phyloP scores from a whole-genome alignment of 2,113 vertebrate species.

The Oncorhynchus gorbuscha region DNA sequence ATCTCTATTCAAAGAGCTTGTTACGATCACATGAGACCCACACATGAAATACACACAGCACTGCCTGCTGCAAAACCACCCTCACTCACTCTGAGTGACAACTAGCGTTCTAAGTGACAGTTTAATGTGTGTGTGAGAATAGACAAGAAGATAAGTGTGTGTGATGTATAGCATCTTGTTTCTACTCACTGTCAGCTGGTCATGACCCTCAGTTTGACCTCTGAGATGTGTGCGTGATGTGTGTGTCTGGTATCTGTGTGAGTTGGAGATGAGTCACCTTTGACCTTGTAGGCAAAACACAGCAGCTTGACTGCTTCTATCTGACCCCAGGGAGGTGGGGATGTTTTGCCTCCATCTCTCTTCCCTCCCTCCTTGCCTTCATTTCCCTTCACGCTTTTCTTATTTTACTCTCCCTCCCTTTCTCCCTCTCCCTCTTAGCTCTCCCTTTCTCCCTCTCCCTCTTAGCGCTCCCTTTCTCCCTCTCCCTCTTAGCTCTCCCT shows the following conservation, averaged over 20 bases:
- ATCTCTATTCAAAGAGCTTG: too few species aligned
- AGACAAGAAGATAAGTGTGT: neutral
- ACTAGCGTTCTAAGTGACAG: neutral
- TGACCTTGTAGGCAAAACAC: constrained; percentile 11
- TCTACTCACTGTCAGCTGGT: neutral
- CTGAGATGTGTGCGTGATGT: neutral
- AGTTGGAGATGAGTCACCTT: constrained; percentile 9
- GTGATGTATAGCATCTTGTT: too few species aligned
- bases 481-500: too few species aligned
- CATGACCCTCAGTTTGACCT: constrained; percentile 12
- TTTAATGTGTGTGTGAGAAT: neutral
- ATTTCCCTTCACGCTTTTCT: neutral
- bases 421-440: neutral
- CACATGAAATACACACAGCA: constrained; percentile 7
- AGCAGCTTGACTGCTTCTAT: constrained; percentile 8
- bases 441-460: neutral
- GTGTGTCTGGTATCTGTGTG: neutral
- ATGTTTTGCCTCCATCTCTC: neutral
- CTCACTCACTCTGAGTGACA: neutral
- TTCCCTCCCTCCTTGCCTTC: neutral
- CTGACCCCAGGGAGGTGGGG: constrained; percentile 14
- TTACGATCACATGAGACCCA: too few species aligned
- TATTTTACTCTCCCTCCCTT: neutral
- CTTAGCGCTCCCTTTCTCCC: neutral
- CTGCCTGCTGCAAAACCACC: neutral